Evolutionary conservation across 2,797 vertebrate genomes (phyloP).

Genomic region (Artibeus jamaicensis): DNA sequence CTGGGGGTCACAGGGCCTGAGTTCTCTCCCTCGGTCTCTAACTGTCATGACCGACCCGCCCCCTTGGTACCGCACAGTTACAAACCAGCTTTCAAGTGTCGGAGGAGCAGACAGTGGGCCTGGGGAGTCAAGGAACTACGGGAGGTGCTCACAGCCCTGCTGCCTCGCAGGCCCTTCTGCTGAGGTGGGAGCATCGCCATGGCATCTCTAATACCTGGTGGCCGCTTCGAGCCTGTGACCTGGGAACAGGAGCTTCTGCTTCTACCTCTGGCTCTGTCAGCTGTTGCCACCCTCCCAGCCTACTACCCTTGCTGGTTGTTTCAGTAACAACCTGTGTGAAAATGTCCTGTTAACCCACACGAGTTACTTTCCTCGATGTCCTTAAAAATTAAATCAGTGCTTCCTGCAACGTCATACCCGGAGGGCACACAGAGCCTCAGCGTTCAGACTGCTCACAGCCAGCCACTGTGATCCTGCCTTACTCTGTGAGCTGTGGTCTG

Average conservation of each 20-base stretch:
- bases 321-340: not conserved
- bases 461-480: not conserved
- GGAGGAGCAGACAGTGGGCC: not conserved
- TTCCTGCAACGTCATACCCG: not conserved
- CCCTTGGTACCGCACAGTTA: not conserved
- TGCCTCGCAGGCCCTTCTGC: not conserved
- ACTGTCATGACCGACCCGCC: not conserved
- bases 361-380: not conserved
- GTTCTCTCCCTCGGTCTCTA: not conserved
- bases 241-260: not conserved
- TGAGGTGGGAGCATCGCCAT: not conserved
- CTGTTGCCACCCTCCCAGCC: not conserved
- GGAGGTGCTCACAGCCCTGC: not conserved
- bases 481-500: not conserved
- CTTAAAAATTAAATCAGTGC: not conserved
- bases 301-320: not conserved
- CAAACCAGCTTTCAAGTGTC: not conserved
- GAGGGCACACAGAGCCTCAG: not conserved
- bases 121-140: not conserved
- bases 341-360: not conserved
- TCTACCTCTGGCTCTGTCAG: not conserved
- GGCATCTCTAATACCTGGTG: not conserved
- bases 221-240: rapidly evolving
- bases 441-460: rapidly evolving
- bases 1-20: not conserved